phyloP scores from a whole-genome alignment of 2,888 invertebrate species.

The Megalurothrips usitatus region DNA sequence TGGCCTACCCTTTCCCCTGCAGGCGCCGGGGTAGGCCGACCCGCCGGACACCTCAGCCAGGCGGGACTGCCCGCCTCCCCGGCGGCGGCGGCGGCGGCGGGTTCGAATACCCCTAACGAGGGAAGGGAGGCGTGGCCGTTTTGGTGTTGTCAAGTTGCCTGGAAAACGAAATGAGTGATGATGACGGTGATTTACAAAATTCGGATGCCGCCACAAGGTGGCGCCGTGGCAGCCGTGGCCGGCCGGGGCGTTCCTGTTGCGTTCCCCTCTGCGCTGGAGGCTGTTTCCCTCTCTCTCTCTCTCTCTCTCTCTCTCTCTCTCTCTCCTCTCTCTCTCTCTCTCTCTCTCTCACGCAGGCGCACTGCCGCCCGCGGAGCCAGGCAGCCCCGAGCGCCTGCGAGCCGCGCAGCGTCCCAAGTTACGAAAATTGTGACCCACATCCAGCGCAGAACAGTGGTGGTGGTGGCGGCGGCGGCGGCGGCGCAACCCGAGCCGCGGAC shows the following conservation, averaged over 20 bases:
- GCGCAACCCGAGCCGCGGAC: too few species aligned
- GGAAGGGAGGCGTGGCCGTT: too few species aligned
- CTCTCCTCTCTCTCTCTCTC: neutral
- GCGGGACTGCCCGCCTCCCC: neutral
- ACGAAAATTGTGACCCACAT: constrained; percentile 26
- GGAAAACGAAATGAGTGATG: too few species aligned
- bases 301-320: neutral
- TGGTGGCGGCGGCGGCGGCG: neutral
- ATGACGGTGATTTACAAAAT: too few species aligned
- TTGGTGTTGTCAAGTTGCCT: too few species aligned
- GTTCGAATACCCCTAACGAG: too few species aligned
- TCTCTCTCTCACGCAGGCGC: too few species aligned
- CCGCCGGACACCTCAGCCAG: neutral
- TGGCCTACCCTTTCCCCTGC: neutral
- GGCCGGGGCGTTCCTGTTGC: neutral
- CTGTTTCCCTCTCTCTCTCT: neutral
- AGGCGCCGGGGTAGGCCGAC: neutral
- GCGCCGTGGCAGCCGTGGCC: neutral
- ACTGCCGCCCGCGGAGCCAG: neutral
- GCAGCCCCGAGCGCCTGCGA: neutral
- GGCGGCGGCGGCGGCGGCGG: too few species aligned
- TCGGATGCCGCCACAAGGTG: too few species aligned
- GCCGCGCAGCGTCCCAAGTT: neutral
- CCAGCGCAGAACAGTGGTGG: neutral
- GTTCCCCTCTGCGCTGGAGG: neutral